Percentiles rank a stretch among this genome's conserved stretches.
Conservation (phyloP, 2,797 vertebrate species). For the Aplochiton taeniatus region DNA sequence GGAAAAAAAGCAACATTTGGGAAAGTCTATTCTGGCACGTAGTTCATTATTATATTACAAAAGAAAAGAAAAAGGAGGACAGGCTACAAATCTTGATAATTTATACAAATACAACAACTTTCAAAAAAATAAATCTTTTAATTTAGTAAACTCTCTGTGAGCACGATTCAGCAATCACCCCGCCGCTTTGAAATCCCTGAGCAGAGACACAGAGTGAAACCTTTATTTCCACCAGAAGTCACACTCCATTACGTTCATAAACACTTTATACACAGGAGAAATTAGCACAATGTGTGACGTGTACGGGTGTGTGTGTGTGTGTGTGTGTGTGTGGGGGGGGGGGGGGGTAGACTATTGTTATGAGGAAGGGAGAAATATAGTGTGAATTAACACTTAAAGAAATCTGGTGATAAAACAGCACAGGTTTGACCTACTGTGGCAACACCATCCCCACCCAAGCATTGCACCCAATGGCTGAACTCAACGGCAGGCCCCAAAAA, state of each 20-base stretch:
- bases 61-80: slow-evolving; percentile 83
- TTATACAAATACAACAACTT: slow-evolving; percentile 96
- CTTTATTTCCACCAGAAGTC: slow-evolving; percentile 66
- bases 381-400: too few species aligned
- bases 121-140: slow-evolving; percentile 94
- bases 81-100: slow-evolving; percentile 96
- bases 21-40: slow-evolving; percentile 86
- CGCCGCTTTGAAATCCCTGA: slow-evolving; percentile 92
- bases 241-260: slow-evolving; percentile 60
- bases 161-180: slow-evolving; percentile 86
- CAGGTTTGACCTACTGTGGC: too few species aligned
- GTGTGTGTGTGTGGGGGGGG: slow-evolving; percentile 5
- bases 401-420: too few species aligned
- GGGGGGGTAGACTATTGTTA: background rate
- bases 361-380: slow-evolving; percentile 1
- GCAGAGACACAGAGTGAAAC: slow-evolving; percentile 87
- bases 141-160: slow-evolving; percentile 95
- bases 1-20: slow-evolving; percentile 82
- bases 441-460: too few species aligned
- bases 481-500: too few species aligned
- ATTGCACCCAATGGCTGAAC: too few species aligned
- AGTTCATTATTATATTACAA: slow-evolving; percentile 85
- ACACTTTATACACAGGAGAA: slow-evolving; percentile 54
- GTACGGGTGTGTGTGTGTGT: slow-evolving; percentile 12
- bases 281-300: slow-evolving; percentile 27